Base-by-base conservation (phyloP, 30 jellyfish, hydroid and myxozoan genomes). In the Catostylus mosaicus region DNA sequence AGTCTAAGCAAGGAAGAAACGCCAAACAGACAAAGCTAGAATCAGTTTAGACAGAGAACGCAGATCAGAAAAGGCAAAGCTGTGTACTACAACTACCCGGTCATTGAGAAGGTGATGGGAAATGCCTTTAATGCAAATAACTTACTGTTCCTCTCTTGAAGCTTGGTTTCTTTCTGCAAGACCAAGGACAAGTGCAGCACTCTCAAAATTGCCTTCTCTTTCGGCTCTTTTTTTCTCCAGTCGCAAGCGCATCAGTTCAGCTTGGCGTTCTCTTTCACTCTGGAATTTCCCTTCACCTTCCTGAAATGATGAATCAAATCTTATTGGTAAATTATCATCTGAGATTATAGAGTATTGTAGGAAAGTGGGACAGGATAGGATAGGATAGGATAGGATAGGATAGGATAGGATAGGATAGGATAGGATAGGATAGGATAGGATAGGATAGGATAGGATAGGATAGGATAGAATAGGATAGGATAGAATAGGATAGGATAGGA, bases 101-200 rank as follows among this genome's bases (percentile, higher is more conserved):
- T n/a, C n/a, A n/a, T n/a, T n/a, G n/a, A n/a, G 54, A 14, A 40
- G 54, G 54, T 40, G 54, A 40, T 40, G 14, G 20, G 14, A 48
- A 48, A 2, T 48, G 20, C 24, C 1, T 2, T 48, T 7, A 2
- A 48, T 9, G 24, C 63, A 48, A 48, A 16, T 48, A 67, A 46
- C 91, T 8, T 52, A 92, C 98, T 83, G 63, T 48, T 92, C 97
- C 38, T 87, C 91, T 30, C 56, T 75, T 12, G 96, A 64, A n/a
- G 97, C 96, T 51, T 82, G 82, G 48, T 92, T 86, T 43, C 98
- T 85, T 36, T 92, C 97, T 19, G 98, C 98, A 2, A 92, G 78
- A 12, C 98, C 98, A 30, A 92, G 80, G 3, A 92, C 98, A 68
- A 92, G 83, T 0, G 98, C 98, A 23, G 97, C 98, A 20, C 95